Evolutionary conservation across 2,888 invertebrate species (phyloP).

Genomic region (Metallyticus violacea): DNA sequence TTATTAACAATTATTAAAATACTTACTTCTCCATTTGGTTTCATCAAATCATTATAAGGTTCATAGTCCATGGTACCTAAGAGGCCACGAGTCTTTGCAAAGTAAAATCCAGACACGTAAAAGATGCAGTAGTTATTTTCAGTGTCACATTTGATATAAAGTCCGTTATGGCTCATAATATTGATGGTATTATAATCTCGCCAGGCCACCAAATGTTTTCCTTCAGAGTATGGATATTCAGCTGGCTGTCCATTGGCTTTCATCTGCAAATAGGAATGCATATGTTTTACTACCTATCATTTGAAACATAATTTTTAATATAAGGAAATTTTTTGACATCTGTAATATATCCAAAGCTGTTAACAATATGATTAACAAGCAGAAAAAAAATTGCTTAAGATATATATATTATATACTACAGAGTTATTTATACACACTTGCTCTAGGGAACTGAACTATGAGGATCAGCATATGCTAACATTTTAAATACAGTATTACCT

Average conservation of each 20-base stretch:
- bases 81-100: slow-evolving; percentile 79
- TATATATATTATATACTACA: too few species aligned
- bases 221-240: slow-evolving; percentile 65
- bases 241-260: slow-evolving; percentile 62
- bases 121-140: slow-evolving; percentile 67
- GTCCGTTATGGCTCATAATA: slow-evolving; percentile 59
- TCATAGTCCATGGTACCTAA: slow-evolving; percentile 90
- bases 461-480: too few species aligned
- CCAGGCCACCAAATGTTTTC: slow-evolving; percentile 59
- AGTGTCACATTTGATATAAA: slow-evolving; percentile 58
- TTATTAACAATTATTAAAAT: too few species aligned
- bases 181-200: slow-evolving; percentile 55
- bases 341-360: too few species aligned
- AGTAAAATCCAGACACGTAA: slow-evolving; percentile 79
- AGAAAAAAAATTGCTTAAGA: too few species aligned
- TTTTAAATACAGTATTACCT: too few species aligned
- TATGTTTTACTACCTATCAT: too few species aligned
- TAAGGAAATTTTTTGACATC: too few species aligned
- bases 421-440: too few species aligned
- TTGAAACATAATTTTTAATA: too few species aligned
- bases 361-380: too few species aligned
- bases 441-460: too few species aligned
- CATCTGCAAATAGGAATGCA: slow-evolving; percentile 48
- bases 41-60: slow-evolving; percentile 75
- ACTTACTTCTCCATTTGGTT: slow-evolving; percentile 58